Base-by-base conservation (phyloP, 2,888 invertebrate genomes). In the Nomada ferruginata region DNA sequence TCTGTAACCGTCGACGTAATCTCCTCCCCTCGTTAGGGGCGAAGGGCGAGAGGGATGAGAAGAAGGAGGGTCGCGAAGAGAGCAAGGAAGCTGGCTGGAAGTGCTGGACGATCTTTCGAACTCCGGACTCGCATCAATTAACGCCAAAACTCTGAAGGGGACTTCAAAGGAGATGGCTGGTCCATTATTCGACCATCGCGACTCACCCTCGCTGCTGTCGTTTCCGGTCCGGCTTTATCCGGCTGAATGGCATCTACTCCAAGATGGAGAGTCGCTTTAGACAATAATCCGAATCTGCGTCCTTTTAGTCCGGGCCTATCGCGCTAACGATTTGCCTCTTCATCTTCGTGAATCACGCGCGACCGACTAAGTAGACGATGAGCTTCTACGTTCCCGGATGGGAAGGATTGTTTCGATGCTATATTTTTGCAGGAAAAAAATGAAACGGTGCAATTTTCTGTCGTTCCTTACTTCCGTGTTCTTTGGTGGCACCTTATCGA, bases 101-200 rank as follows among this genome's bases (percentile, higher is more conserved):
- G 86, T 85, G 83, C 80, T 76, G 70, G 76, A 53, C 80, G 89
- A 89, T 90, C 89, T 89, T 87, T 85, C 87, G 82, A 89, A 88
- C 88, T 87, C 84, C 86, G 84, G 89, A 88, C 90, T 91, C 89
- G 89, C 91, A 90, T 92, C 91, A 91, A 92, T 91, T 92, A 92
- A 90, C 87, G 89, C 89, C 83, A 87, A 91, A 91, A 91, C 90
- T 91, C 89, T 85, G 87, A 83, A 86, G 85, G 81, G 86, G 90
- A 89, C 90, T 91, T 92, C 90, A 89, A 89, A 89, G 90, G 86
- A 88, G 87, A 89, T 85, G 85, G 77, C 83, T 83, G 80, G 85
- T 87, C 87, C 86, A 90, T 91, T 91, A 92, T 90, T 91, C 87
- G 88, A 82, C 82, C 86, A 85, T 80, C 75, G 66, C 74, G 60